Conservation (phyloP, 2,797 vertebrate species). For the Podargus strigoides region DNA sequence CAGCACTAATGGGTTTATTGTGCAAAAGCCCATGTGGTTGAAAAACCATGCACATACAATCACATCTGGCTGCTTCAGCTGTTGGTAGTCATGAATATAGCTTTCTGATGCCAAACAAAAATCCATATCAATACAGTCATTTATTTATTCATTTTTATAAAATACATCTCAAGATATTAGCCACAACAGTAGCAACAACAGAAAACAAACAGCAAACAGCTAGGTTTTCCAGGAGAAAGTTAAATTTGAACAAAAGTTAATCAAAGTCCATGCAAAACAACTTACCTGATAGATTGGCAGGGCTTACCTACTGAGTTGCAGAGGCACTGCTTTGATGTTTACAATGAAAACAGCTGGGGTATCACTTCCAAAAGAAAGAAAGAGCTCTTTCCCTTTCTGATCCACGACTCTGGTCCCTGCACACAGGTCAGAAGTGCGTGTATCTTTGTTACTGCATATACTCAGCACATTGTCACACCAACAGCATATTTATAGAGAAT, state of each 20-base stretch:
- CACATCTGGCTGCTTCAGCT: slow-evolving; percentile 49
- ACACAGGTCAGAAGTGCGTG: rapidly evolving
- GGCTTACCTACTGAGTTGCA: neutral
- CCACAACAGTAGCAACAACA: neutral
- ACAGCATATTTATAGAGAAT: neutral
- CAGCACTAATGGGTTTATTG: slow-evolving; percentile 37
- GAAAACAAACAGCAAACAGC: neutral
- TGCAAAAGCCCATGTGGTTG: neutral
- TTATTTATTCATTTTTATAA: neutral
- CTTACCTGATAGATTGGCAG: neutral
- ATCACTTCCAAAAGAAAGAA: neutral
- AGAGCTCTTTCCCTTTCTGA: neutral
- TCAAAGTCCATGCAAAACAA: neutral
- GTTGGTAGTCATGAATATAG: neutral
- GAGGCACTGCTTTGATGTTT: neutral
- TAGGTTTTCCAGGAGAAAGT: neutral
- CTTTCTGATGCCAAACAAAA: slow-evolving; percentile 22
- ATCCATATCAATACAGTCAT: neutral
- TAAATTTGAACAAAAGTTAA: neutral
- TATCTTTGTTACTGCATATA: neutral
- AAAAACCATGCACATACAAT: neutral
- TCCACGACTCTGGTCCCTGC: neutral
- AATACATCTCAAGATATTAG: neutral
- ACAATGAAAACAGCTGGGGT: neutral
- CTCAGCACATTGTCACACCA: neutral